phyloP scores from a whole-genome alignment of 2,888 invertebrate genomes.

The Drosophila longiperda region DNA sequence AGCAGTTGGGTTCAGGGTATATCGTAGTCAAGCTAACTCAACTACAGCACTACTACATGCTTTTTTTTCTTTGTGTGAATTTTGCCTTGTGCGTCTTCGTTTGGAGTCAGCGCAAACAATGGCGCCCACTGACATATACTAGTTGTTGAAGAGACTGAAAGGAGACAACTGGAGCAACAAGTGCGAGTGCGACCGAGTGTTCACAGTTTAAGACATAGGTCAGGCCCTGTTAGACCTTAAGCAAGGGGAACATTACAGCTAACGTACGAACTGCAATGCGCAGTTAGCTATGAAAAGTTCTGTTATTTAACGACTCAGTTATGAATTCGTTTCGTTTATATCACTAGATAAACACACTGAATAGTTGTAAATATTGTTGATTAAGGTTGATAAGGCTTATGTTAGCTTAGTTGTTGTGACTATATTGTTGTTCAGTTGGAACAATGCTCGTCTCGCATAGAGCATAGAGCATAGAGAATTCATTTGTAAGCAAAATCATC shows the following conservation, averaged over 20 bases:
- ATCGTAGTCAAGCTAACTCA: no score
- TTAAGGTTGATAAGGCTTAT: background rate
- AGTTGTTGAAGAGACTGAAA: background rate
- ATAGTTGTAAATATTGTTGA: background rate
- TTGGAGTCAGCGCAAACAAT: conserved; percentile 35
- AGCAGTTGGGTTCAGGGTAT: no score
- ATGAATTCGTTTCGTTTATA: background rate
- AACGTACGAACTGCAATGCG: conserved; percentile 2
- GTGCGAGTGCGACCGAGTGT: conserved; percentile 26
- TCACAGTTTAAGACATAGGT: conserved; percentile 34
- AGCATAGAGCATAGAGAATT: background rate
- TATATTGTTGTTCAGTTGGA: background rate
- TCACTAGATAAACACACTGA: background rate
- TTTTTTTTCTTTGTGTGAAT: background rate
- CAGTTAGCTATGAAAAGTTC: background rate
- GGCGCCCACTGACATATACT: conserved; percentile 1
- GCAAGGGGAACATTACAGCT: conserved; percentile 10
- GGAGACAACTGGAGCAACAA: conserved; percentile 38
- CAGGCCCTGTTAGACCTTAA: conserved; percentile 25
- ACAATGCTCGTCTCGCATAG: background rate
- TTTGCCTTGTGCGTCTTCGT: conserved; percentile 18
- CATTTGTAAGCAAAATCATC: conserved; percentile 13
- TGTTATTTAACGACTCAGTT: background rate
- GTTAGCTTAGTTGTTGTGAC: background rate
- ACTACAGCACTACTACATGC: no score